Percentiles rank a stretch among this genome's conserved stretches.
These are phyloP conservation scores for Lamprologus callipterus DNA, from an alignment of 2,113 vertebrate species.

Conservation along the genomic window DNA sequence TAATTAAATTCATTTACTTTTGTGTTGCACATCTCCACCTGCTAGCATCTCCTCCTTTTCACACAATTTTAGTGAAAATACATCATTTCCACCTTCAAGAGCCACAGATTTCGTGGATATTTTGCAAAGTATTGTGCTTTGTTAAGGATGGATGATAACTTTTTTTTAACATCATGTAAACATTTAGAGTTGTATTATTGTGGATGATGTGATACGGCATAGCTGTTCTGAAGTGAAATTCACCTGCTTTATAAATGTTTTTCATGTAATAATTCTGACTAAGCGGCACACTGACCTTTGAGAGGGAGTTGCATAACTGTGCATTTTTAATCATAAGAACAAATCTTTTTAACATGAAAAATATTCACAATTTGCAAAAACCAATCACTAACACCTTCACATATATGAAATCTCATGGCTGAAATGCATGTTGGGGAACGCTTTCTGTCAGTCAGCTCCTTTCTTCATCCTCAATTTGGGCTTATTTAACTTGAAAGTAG, in stretches of 20 bases:
- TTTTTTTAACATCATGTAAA: not conserved
- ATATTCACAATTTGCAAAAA: not conserved
- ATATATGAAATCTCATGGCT: not conserved
- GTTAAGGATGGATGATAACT: not conserved
- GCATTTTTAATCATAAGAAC: not conserved
- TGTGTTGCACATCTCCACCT: not conserved
- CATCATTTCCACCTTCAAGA: not conserved
- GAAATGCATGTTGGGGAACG: not conserved
- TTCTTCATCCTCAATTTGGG: not conserved
- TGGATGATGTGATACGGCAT: not conserved
- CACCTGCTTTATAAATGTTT: not conserved
- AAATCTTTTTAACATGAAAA: not conserved
- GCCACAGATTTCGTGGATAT: not conserved
- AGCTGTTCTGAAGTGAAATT: not conserved
- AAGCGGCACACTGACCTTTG: rapidly evolving
- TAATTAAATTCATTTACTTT: not conserved
- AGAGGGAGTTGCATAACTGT: not conserved
- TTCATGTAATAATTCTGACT: not conserved
- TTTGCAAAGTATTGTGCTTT: not conserved
- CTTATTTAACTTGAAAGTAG: not conserved
- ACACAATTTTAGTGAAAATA: not conserved
- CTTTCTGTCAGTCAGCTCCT: not conserved
- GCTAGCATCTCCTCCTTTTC: not conserved
- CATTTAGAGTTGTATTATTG: not conserved
- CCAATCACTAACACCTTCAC: not conserved